phyloP scores from a whole-genome alignment of 2,113 vertebrate genomes.

The Sardina pilchardus region DNA sequence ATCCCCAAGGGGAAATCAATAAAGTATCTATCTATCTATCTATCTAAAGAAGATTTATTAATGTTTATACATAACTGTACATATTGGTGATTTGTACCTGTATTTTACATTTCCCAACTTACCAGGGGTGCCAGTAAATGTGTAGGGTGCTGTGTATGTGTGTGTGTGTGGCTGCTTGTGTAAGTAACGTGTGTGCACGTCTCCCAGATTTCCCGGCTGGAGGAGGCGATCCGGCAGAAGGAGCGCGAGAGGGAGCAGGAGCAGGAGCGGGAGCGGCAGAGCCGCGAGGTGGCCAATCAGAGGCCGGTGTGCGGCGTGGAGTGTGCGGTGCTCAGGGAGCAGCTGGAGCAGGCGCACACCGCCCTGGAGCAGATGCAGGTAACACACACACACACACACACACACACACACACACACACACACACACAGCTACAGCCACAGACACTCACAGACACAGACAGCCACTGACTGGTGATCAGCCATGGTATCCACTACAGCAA shows the following conservation, averaged over 20 bases:
- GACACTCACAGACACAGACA: background rate
- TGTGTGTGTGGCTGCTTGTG: too few relatives aligned
- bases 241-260: slow-evolving; percentile 27
- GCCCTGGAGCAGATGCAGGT: slow-evolving; percentile 46
- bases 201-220: slow-evolving; percentile 67
- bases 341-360: slow-evolving; percentile 61
- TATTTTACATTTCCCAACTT: too few relatives aligned
- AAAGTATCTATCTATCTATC: too few relatives aligned
- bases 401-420: background rate
- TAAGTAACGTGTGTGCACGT: slow-evolving; percentile 20
- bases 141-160: too few relatives aligned
- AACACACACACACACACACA: background rate
- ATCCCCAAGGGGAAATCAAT: too few relatives aligned
- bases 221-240: slow-evolving; percentile 56
- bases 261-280: slow-evolving; percentile 43
- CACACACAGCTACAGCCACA: background rate
- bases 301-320: slow-evolving; percentile 48
- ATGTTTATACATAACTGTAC: too few relatives aligned
- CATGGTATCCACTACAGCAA: background rate
- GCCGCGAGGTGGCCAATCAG: background rate
- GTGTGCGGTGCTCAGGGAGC: slow-evolving; percentile 59
- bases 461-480: background rate
- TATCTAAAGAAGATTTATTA: too few relatives aligned
- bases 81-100: too few relatives aligned
- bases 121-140: too few relatives aligned